A percentile compares a stretch with the other conserved stretches of the same genome.
Evolutionary conservation across 2,888 invertebrate genomes (phyloP).

Genomic region (Apoda limacodes): DNA sequence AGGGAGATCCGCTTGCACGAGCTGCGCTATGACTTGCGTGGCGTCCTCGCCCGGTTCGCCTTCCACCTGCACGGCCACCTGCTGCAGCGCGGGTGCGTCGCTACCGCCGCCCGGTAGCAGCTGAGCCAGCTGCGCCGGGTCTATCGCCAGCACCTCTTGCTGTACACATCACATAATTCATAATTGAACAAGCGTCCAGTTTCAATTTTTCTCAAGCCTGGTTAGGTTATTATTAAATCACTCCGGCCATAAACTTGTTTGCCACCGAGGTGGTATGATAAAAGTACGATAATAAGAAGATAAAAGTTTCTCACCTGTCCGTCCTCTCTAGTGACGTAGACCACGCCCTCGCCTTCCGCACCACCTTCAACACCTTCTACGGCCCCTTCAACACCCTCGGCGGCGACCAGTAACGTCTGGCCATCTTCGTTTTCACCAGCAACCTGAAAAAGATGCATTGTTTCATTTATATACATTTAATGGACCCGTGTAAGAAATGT

Average conservation of each 20-base stretch:
- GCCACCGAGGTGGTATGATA: no score
- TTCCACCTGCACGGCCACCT: slow-evolving; percentile 66
- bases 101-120: slow-evolving; percentile 86
- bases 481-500: no score
- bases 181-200: neutral
- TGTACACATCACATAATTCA: neutral
- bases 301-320: slow-evolving; percentile 56
- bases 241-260: no score
- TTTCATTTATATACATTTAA: no score
- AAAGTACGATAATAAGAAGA: no score
- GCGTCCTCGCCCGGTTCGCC: slow-evolving; percentile 71
- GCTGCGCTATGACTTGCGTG: slow-evolving; percentile 87
- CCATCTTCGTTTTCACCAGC: slow-evolving; percentile 85
- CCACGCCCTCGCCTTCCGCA: slow-evolving; percentile 76
- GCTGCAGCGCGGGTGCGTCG: slow-evolving; percentile 68
- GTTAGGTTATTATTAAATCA: no score
- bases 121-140: slow-evolving; percentile 82
- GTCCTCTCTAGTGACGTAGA: slow-evolving; percentile 60
- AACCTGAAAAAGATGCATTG: no score
- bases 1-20: slow-evolving; percentile 86
- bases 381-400: slow-evolving; percentile 78
- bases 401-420: slow-evolving; percentile 77
- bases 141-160: slow-evolving; percentile 66
- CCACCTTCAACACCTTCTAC: slow-evolving; percentile 71
- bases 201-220: no score